Base-by-base conservation (phyloP, 1,140 invertebrate genomes). In the Zelostemma sp. region DNA sequence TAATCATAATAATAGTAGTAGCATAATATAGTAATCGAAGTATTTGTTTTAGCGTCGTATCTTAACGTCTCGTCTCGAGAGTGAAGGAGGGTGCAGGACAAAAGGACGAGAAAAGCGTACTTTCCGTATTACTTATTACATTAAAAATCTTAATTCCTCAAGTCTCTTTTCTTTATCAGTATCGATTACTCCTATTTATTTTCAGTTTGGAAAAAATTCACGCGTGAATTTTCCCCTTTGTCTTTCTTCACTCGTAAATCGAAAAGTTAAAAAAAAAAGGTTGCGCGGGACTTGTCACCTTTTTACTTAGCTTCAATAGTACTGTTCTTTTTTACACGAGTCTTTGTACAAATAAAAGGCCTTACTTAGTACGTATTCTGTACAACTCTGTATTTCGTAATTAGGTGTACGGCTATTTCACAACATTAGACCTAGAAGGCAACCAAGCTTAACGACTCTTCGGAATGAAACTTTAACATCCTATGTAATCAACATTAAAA, bases 1-100 rank as follows among this genome's bases (percentile, higher is more conserved):
- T 75, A 57, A 56, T 75, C 63, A 55, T 64, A 70, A 68, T 61
- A 77, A 35, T 65, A 50, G 62, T 74, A 70, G 60, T 72, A 61
- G 64, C 64, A 58, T 61, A 60, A 61, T 63, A 72, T 56, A 74
- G 65, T 79, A 74, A 69, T 78, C 70, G 62, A 76, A 69, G 71
- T 77, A 71, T 57, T 78, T 74, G 73, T 78, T 75, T 67, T 70
- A 78, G 74, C 75, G 77, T 66, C 72, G 69, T 70, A 75, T 65
- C 38, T 69, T 72, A 41, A 66, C 70, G 63, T 75, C 57, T 75
- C 49, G 19, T 72, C 60, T 62, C 61, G 62, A 61, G 65, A 74
- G 68, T 69, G 51, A 68, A 68, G 68, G 68, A 71, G 67, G 57
- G 61, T 71, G 21, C 54, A 58, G 72, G 63, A 73, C 33, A 56